A percentile compares a stretch with the other conserved stretches of the same genome.
phyloP scores from a whole-genome alignment of 2,113 vertebrate genomes.

The Laterallus jamaicensis region DNA sequence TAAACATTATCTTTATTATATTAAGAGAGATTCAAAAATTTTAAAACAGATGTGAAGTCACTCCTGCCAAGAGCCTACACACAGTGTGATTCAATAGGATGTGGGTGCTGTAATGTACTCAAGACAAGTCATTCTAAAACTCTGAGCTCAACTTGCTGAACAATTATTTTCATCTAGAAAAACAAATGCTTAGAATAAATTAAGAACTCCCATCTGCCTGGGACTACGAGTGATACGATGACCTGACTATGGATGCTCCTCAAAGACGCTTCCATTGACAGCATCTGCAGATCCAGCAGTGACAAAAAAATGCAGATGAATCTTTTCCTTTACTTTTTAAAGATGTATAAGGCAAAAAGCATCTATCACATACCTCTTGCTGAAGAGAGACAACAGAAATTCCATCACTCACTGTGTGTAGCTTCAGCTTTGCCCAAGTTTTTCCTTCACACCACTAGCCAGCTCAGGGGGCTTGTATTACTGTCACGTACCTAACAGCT shows the following conservation, averaged over 20 bases:
- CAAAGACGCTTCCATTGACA: background rate
- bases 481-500: background rate
- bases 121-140: conserved; percentile 43
- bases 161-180: conserved; percentile 21
- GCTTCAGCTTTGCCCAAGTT: background rate
- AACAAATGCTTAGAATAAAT: conserved; percentile 51
- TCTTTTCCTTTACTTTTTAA: background rate
- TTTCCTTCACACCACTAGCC: background rate
- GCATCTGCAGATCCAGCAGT: background rate
- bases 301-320: background rate
- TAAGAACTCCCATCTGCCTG: background rate
- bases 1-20: conserved; percentile 60
- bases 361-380: rapidly evolving
- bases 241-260: background rate
- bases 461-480: background rate
- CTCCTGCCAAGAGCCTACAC: conserved; percentile 35
- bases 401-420: background rate
- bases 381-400: background rate
- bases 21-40: conserved; percentile 44
- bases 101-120: conserved; percentile 54
- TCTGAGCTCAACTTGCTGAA: conserved; percentile 22
- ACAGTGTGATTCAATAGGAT: conserved; percentile 31
- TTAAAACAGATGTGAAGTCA: conserved; percentile 41
- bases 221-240: background rate
- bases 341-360: background rate